Evolutionary conservation across 2,888 invertebrate genomes (phyloP), one percentile per base, ranked within the genome.

Genomic region (Lacanobia wlatinum): DNA sequence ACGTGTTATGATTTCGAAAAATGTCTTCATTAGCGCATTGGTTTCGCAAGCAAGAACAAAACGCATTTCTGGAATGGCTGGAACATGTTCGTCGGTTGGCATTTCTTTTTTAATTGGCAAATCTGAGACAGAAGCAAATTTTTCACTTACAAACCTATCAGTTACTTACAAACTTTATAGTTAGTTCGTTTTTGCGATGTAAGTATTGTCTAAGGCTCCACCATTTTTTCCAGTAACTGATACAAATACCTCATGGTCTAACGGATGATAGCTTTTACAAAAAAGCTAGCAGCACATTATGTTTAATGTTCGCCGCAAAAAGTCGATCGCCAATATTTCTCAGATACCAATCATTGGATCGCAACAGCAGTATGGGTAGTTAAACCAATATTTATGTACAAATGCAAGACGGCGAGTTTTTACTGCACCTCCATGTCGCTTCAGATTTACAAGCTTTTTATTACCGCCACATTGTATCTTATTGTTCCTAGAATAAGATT

Each of bases 331-430:
- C 74, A 77, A 84, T 85, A 87, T 85, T 84, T 85, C 85, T 84
- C 76, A 84, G 83, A 86, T 83, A 82, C 80, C 84, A 83, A 88
- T 86, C 84, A 86, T 79, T 84, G 82, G 84, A 87, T 87, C 77
- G 79, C 87, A 83, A 86, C 83, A 82, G 80, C 76, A 76, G 75
- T 84, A 88, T 85, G 82, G 85, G 86, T 87, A 88, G 88, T 90
- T 90, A 87, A 89, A 88, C 84, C 87, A 90, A 92, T 90, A 92
- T 93, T 92, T 93, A 92, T 92, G 92, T 91, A 92, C 90, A 93
- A 92, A 93, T 92, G 91, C 87, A 89, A 93, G 90, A 88, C 88
- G 84, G 87, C 88, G 83, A 91, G 88, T 94, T 94, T 94, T 94
- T 84, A 86, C 82, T 63, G 60, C 90, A 85, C 82, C 78, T 69